phyloP scores from a whole-genome alignment of 2,888 invertebrate genomes.

The Gortyna flavago region DNA sequence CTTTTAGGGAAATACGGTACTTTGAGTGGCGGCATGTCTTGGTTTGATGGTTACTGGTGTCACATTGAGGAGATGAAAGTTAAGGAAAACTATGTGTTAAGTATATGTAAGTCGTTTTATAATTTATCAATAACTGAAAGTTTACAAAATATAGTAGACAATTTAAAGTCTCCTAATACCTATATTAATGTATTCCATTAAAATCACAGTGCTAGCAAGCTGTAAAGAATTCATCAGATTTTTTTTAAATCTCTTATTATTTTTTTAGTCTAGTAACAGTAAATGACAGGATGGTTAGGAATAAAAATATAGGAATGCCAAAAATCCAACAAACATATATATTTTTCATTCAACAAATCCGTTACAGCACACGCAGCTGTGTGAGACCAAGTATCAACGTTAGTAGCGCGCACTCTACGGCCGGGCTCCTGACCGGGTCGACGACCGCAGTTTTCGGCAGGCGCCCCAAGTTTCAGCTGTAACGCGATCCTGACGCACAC shows the following conservation, averaged over 20 bases:
- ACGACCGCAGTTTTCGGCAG: conserved; percentile 89
- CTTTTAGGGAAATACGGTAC: conserved; percentile 65
- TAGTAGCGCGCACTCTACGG: conserved; percentile 75
- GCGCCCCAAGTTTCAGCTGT: conserved; percentile 89
- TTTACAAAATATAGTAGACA: not conserved
- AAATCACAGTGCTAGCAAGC: no score
- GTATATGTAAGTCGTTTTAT: not conserved
- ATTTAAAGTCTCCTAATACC: not conserved
- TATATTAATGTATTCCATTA: not conserved
- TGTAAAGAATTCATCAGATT: not conserved
- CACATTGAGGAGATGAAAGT: not conserved
- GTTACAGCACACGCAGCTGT: conserved; percentile 5
- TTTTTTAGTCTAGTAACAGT: not conserved
- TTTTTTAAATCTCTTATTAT: no score
- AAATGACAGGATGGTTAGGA: not conserved
- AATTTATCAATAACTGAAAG: not conserved
- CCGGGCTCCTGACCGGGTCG: conserved; percentile 87
- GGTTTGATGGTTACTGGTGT: not conserved
- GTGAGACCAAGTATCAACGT: conserved; percentile 77
- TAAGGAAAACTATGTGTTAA: not conserved
- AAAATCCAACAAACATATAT: not conserved
- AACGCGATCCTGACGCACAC: conserved; percentile 87
- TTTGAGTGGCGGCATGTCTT: conserved; percentile 17
- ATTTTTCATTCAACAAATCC: not conserved
- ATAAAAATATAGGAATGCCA: not conserved